Evolutionary conservation across 2,888 invertebrate genomes (phyloP).

Genomic region (Lydus trimaculatus): DNA sequence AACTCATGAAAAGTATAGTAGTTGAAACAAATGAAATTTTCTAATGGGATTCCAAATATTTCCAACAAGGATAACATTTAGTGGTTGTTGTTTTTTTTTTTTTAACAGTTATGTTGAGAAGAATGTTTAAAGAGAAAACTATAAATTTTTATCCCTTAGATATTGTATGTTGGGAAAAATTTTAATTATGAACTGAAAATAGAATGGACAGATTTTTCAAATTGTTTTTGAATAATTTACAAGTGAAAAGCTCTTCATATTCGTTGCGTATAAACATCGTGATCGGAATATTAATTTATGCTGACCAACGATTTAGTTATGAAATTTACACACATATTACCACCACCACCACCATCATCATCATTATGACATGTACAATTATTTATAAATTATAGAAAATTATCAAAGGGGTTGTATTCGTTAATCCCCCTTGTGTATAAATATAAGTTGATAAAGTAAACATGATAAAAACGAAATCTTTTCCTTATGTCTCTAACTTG

Average conservation of each 20-base stretch:
- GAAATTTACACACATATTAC: slow-evolving; percentile 1
- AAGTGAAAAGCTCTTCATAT: not conserved
- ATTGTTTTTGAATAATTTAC: not conserved
- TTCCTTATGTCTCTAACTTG: slow-evolving; percentile 9
- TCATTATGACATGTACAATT: too few relatives aligned
- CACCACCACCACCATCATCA: not conserved
- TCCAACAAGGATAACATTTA: not conserved
- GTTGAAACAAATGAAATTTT: slow-evolving; percentile 3
- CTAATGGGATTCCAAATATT: not conserved
- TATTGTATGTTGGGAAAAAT: not conserved
- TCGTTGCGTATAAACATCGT: slow-evolving; percentile 26
- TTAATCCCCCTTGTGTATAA: not conserved
- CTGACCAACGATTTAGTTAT: slow-evolving; percentile 35
- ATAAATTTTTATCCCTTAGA: not conserved
- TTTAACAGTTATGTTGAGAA: not conserved
- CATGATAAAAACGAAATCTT: not conserved
- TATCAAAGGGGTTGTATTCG: not conserved
- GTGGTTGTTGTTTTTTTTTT: not conserved
- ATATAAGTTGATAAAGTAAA: not conserved
- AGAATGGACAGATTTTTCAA: not conserved
- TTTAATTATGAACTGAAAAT: not conserved
- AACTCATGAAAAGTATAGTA: not conserved
- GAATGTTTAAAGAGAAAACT: not conserved
- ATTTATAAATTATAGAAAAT: not conserved
- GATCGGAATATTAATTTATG: slow-evolving; percentile 41